A percentile compares a stretch with the other conserved stretches of the same genome.
Conservation (phyloP, 2,797 vertebrate genomes). For the Mus minutoides region DNA sequence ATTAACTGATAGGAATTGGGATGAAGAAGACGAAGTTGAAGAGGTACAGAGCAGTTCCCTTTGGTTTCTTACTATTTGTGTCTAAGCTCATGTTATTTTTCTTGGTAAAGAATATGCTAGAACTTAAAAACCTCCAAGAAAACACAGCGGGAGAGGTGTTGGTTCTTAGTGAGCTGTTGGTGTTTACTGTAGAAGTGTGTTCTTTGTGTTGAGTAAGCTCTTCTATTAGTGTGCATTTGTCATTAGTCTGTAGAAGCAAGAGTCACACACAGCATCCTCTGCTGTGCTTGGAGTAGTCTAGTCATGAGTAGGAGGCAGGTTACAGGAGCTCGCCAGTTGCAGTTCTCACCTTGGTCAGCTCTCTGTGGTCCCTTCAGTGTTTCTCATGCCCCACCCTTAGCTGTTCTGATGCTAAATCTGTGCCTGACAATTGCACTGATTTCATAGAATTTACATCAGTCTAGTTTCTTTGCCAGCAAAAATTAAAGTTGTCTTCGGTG, state of each 20-base stretch:
- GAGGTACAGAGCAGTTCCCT: constrained; percentile 89
- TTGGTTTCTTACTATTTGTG: not conserved
- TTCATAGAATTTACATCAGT: not conserved
- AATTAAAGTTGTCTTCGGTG: not conserved
- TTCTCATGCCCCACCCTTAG: not conserved
- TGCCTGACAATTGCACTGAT: not conserved
- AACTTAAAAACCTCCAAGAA: not conserved
- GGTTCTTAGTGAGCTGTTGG: not conserved
- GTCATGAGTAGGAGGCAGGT: not conserved
- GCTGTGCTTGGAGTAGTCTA: not conserved
- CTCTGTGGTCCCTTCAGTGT: fast-evolving
- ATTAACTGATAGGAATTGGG: constrained; percentile 98
- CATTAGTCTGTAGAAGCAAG: not conserved
- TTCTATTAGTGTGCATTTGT: not conserved
- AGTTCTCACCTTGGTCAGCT: not conserved
- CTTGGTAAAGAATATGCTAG: not conserved
- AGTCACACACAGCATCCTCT: not conserved
- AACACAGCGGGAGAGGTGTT: not conserved
- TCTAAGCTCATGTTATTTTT: not conserved
- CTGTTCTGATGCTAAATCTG: not conserved
- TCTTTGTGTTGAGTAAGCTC: not conserved
- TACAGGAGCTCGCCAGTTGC: too few species aligned
- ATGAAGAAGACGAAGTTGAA: constrained; percentile 97
- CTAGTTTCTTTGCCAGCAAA: constrained; percentile 11
- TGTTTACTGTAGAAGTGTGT: not conserved